phyloP scores from a whole-genome alignment of 2,888 invertebrate species.

The Oithona nana region DNA sequence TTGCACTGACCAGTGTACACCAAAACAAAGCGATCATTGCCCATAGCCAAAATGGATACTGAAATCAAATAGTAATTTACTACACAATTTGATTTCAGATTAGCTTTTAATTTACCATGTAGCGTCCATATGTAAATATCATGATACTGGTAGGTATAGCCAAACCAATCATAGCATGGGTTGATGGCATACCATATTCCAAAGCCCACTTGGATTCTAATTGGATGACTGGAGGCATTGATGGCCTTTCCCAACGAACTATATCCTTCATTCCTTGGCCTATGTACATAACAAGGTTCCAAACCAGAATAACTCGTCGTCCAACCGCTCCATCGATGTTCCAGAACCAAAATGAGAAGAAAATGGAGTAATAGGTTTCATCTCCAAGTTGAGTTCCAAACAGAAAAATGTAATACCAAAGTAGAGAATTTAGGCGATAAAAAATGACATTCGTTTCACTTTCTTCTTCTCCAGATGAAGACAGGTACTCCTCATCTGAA shows the following conservation, averaged over 20 bases:
- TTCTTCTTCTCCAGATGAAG: not conserved
- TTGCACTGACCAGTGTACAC: conserved; percentile 59
- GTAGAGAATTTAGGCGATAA: conserved; percentile 34
- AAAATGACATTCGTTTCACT: not conserved
- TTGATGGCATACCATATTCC: conserved; percentile 55
- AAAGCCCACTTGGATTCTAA: conserved; percentile 70
- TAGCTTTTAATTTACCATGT: no score
- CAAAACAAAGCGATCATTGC: conserved; percentile 29
- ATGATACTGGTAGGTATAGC: conserved; percentile 69
- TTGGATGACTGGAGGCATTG: conserved; percentile 56
- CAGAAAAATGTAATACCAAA: conserved; percentile 65
- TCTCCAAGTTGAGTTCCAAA: conserved; percentile 73
- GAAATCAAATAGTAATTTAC: no score
- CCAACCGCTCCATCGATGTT: conserved; percentile 74
- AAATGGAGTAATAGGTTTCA: conserved; percentile 72
- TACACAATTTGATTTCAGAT: no score
- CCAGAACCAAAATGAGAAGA: conserved; percentile 87
- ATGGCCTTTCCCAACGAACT: conserved; percentile 64
- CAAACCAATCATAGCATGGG: conserved; percentile 75
- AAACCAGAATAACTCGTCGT: conserved; percentile 56
- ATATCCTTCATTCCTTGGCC: conserved; percentile 72
- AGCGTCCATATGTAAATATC: conserved; percentile 56
- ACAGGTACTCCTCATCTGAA: not conserved
- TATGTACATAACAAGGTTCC: conserved; percentile 64
- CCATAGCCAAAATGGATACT: conserved; percentile 25